Base-by-base conservation (phyloP, 2,888 invertebrate species). In the Spialia ferax region DNA sequence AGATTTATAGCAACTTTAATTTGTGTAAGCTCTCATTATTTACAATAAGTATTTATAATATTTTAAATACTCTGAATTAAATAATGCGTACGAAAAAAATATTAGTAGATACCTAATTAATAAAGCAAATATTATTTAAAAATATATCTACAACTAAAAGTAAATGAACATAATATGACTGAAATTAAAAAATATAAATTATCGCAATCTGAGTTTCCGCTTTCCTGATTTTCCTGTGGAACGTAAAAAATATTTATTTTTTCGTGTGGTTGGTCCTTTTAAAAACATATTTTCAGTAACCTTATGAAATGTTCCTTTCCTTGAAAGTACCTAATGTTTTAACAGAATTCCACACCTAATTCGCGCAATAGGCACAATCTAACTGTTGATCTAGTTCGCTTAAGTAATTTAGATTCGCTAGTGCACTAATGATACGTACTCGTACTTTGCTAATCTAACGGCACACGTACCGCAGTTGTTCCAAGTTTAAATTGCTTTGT, bases 401-500 rank as follows among this genome's bases (percentile, higher is more conserved):
- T 60, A 56, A 60, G 32, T 48, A 54, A 67, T 67, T 67, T 62
- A 56, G 42, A 61, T 61, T 48, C 63, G 54, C 52, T 45, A 32
- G 60, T 61, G 50, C 56, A 64, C 42, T 65, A 68, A 70, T 71
- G 63, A 64, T 66, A 69, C 62, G 69, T 72, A 71, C 69, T 69
- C 62, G 69, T 72, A 71, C 69, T 69, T 71, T 70, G 71, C 66
- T 68, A 71, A 70, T 70, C 68, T 59, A 71, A 61, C 61, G 60
- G 68, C 71, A 65, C 71, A 65, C 67, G 70, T 60, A 57, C 35
- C 61, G 71, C 75, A 78, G 79, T 80, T 79, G 78, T 77, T 76
- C 72, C 69, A 81, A 84, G 79, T 83, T 82, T 81, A 82, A 83
- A 84, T 84, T 82, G 79, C 77, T 80, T 79, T 79, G 79, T 78